Base-by-base conservation (phyloP, 1,140 invertebrate genomes). In the Scaptomyza montana region DNA sequence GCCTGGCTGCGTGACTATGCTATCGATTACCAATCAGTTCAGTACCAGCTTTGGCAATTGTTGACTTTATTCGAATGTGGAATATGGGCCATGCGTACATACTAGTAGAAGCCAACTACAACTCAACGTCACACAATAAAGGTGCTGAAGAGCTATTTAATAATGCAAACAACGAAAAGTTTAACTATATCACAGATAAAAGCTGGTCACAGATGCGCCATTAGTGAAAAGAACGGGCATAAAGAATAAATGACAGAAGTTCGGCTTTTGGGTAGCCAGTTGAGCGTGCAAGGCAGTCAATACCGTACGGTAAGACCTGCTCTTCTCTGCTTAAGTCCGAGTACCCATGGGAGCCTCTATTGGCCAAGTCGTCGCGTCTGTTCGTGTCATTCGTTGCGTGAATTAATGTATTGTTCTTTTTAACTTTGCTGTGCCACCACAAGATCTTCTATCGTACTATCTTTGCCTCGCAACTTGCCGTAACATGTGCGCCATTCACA, bases 21-120 rank as follows among this genome's bases (percentile, higher is more conserved):
- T 82, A 84, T 81, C 79, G 79, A 81, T 81, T 81, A 81, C 78
- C 79, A 82, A 81, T 82, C 78, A 74, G 74, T 81, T 81, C 61
- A 36, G 64, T 64, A 64, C 55, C 78, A 74, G 54, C 68, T 78
- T 49, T 69, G 47, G 55, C 74, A 74, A 82, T 81, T 81, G 75
- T 82, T 78, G 78, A 81, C 79, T 81, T 74, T 61, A 78, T 74
- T 74, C 69, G 46, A 10, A 28, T 25, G 21, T 10, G 10, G 21
- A 25, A 25, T 21, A 28, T 19, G 53, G 43, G 12, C 21, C 21
- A 25, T n/a, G 8, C 5, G 8, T 43, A 12, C 10, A 43, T 8
- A 12, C 2, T 9, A 43, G 21, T 4, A 25, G 21, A 1, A 2
- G 21, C 2, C 21, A 2, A 25, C 5, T n/a, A 5, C 39, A 12